Evolutionary conservation across 2,888 invertebrate genomes (phyloP), one percentile per base, ranked within the genome.

Genomic region (Antitype chi): DNA sequence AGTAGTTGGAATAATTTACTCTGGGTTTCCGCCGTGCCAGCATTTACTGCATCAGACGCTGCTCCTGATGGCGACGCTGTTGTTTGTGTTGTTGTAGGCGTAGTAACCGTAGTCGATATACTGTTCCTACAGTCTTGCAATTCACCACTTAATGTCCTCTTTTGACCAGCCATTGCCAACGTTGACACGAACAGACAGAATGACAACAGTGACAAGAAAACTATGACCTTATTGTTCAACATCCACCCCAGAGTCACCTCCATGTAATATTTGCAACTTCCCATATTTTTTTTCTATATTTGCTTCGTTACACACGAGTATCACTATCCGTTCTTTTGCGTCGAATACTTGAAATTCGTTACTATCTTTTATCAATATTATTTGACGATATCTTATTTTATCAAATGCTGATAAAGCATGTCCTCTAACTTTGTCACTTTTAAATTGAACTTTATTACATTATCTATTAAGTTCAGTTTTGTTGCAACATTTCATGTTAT

Each of bases 151-250:
- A 93, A 78, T 17, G 90, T 84, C 38, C 94, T 95, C 63, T 90
- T 95, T 74, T 96, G 96, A 38, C 93, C 94, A 7, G 95, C 91
- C 23, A 96, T 59, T 0, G 92, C 92, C 76, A 94, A 88, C 0
- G 95, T 95, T 0, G 96, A 95, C 0, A 96, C 94, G 59, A 96
- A 94, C 11, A 96, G 86, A 69, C 91, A 93, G 76, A 96, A 96
- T 0, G 93, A 94, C 3, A 96, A 80, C 2, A 95, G 74, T 57
- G 91, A 89, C 2, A 96, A 88, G 2, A 96, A 87, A 9, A 96
- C 95, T 53, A 96, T 96, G 0, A 93, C 71, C 87, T 96, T 96
- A 82, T 96, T 96, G 49, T 95, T 93, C 64, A 94, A 55, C 89
- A 93, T 93, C 96, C 96, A 96, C 3, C 85, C 91, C 3, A 94